Percentiles rank a stretch among this genome's conserved stretches.
Conservation (phyloP, 2,113 vertebrate species). For the Ahaetulla prasina region DNA sequence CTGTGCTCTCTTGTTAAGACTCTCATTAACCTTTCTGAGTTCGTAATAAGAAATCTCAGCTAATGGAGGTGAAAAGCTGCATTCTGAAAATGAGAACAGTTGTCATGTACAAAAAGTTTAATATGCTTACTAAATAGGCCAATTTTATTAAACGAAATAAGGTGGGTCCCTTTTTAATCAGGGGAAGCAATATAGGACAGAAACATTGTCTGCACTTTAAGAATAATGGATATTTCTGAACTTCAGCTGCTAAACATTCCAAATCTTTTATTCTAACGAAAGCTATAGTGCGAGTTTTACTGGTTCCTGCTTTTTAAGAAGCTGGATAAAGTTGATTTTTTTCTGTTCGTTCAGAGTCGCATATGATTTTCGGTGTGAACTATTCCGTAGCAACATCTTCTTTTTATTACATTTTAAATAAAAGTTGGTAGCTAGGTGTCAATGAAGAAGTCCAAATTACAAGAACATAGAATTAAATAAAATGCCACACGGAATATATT, state of each 20-base stretch:
- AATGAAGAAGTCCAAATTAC: background rate
- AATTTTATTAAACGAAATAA: slow-evolving; percentile 66
- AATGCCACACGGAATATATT: background rate
- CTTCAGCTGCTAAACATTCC: slow-evolving; percentile 53
- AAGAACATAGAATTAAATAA: background rate
- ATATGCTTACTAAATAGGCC: slow-evolving; percentile 63
- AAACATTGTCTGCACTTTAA: slow-evolving; percentile 50
- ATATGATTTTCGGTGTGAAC: background rate
- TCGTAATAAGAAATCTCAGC: slow-evolving; percentile 66
- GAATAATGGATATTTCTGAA: slow-evolving; percentile 57
- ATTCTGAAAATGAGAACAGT: slow-evolving; percentile 65
- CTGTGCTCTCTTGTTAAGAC: slow-evolving; percentile 54
- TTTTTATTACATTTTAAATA: background rate
- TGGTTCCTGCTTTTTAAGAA: slow-evolving; percentile 45
- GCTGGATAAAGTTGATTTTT: slow-evolving; percentile 47
- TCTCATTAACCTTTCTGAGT: slow-evolving; percentile 72
- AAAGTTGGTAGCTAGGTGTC: background rate
- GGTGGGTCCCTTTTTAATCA: slow-evolving; percentile 60
- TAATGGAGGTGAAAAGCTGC: slow-evolving; percentile 59
- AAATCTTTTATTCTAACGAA: slow-evolving; percentile 60
- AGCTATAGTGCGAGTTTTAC: slow-evolving; percentile 15
- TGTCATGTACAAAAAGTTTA: slow-evolving; percentile 69
- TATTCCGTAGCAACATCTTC: background rate
- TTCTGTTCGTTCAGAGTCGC: background rate
- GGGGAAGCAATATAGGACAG: slow-evolving; percentile 49